Conservation (phyloP, 2,888 invertebrate genomes). For the Plusia festucae region DNA sequence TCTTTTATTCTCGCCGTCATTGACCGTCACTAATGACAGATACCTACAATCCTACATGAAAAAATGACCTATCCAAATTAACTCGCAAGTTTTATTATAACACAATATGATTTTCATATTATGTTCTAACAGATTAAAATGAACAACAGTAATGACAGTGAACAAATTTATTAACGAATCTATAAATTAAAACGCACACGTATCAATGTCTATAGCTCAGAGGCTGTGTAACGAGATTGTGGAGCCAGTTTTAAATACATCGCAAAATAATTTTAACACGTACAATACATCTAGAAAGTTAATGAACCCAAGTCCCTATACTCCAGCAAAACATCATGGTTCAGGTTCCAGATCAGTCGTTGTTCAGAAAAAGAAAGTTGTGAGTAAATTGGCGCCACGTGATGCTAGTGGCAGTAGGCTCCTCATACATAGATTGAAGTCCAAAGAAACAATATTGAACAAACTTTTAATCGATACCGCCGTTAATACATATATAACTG, state of each 20-base stretch:
- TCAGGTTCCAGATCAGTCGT: conserved; percentile 59
- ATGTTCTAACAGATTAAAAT: conserved; percentile 11
- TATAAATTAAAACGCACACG: conserved; percentile 13
- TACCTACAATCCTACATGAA: background rate
- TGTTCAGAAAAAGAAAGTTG: conserved; percentile 66
- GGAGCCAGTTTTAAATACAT: conserved; percentile 62
- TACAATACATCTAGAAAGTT: conserved; percentile 16
- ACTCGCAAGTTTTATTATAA: background rate
- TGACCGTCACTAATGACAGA: background rate
- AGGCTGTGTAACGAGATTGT: conserved; percentile 75
- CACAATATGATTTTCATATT: conserved; percentile 14
- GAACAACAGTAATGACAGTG: conserved; percentile 13
- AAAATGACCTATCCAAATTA: background rate
- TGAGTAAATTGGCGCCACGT: conserved; percentile 61
- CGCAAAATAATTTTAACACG: conserved; percentile 14
- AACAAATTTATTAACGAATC: background rate
- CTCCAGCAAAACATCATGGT: conserved; percentile 40
- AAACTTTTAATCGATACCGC: conserved; percentile 63
- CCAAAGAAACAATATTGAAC: conserved; percentile 59
- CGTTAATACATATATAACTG: conserved; percentile 70
- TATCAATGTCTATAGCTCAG: conserved; percentile 74
- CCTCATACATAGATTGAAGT: conserved; percentile 57
- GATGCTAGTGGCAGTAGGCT: conserved; percentile 46
- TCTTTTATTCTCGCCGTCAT: background rate
- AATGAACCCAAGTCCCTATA: conserved; percentile 13